Evolutionary conservation across 2,888 invertebrate genomes (phyloP).

Genomic region (Oligia fasciuncula): DNA sequence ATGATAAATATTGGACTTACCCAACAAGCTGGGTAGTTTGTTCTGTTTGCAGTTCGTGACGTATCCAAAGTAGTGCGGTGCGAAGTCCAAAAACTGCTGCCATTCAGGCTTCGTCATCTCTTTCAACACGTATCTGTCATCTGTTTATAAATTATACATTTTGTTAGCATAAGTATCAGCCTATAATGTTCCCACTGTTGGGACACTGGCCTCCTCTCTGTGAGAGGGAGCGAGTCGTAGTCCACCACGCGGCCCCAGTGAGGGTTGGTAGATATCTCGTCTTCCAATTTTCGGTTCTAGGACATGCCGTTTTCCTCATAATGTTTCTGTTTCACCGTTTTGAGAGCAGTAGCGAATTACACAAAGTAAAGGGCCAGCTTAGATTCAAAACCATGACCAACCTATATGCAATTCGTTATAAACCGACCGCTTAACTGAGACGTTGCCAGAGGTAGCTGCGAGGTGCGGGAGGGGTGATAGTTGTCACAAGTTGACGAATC

Average conservation of each 20-base stretch:
- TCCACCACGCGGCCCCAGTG: neutral
- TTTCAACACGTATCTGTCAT: slow-evolving; percentile 98
- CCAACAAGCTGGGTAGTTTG: slow-evolving; percentile 95
- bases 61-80: slow-evolving; percentile 98
- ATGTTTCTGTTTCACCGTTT: neutral
- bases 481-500: too few relatives aligned
- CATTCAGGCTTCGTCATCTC: slow-evolving; percentile 98
- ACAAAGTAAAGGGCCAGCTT: neutral
- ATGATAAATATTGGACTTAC: slow-evolving; percentile 71
- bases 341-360: neutral
- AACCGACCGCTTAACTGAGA: too few relatives aligned
- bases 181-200: neutral
- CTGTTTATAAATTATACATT: slow-evolving; percentile 82
- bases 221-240: neutral
- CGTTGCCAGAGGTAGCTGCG: too few relatives aligned
- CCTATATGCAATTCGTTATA: too few relatives aligned
- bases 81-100: slow-evolving; percentile 97
- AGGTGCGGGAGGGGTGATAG: too few relatives aligned
- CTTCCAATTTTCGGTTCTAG: neutral
- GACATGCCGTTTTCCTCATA: neutral
- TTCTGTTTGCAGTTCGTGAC: slow-evolving; percentile 93
- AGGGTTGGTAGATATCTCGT: neutral
- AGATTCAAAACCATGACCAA: neutral
- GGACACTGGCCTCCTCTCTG: neutral
- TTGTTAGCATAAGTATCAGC: neutral